A percentile compares a stretch with the other conserved stretches of the same genome.
phyloP scores from a whole-genome alignment of 2,888 invertebrate genomes.

The Lomographa bimaculata region DNA sequence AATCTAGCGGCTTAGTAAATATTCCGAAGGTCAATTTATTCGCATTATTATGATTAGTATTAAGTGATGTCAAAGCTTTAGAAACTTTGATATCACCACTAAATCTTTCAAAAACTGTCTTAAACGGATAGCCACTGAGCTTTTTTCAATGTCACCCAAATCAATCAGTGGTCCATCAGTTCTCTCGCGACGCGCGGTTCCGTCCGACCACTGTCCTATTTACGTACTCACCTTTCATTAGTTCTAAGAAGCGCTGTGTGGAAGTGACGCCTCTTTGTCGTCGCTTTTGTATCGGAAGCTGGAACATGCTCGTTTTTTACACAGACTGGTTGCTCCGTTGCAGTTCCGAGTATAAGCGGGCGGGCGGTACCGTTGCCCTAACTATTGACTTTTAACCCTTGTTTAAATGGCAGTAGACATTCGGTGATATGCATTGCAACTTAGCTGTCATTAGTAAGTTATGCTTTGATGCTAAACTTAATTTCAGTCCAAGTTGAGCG shows the following conservation, averaged over 20 bases:
- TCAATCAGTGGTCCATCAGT: constrained; percentile 67
- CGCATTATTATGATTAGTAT: too few relatives aligned
- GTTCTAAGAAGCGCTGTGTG: constrained; percentile 71
- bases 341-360: constrained; percentile 34
- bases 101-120: constrained; percentile 1
- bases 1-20: too few relatives aligned
- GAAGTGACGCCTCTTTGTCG: constrained; percentile 51
- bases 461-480: too few relatives aligned
- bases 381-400: constrained; percentile 18
- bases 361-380: constrained; percentile 18
- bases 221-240: constrained; percentile 73
- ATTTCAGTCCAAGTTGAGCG: too few relatives aligned
- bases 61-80: too few relatives aligned
- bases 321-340: constrained; percentile 39
- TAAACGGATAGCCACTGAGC: constrained; percentile 40
- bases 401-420: constrained; percentile 2
- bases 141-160: constrained; percentile 67
- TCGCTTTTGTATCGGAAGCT: constrained; percentile 78
- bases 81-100: too few relatives aligned
- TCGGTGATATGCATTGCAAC: too few relatives aligned
- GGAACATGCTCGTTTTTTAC: constrained; percentile 59
- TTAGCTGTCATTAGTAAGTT: too few relatives aligned
- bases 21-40: too few relatives aligned
- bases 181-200: constrained; percentile 59
- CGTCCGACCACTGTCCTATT: constrained; percentile 62